Percentiles rank a stretch among this genome's conserved stretches.
Conservation (phyloP, 2,113 vertebrate species). For the Odocoileus virginianus region DNA sequence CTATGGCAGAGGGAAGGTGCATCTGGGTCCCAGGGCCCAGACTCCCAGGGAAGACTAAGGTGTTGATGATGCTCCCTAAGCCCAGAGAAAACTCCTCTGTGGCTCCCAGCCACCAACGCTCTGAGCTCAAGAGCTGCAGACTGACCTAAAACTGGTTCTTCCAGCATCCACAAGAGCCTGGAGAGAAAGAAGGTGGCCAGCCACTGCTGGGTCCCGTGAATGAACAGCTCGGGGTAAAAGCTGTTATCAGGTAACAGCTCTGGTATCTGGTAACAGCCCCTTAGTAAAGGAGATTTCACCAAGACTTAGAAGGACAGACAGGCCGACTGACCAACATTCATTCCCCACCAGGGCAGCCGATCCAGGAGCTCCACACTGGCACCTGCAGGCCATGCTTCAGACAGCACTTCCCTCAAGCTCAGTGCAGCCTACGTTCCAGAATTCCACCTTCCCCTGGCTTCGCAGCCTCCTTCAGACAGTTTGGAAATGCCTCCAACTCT, state of each 20-base stretch:
- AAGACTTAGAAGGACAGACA: neutral
- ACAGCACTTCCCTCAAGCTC: neutral
- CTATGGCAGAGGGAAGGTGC: neutral
- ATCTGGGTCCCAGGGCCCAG: neutral
- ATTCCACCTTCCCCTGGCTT: neutral
- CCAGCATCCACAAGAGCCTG: neutral
- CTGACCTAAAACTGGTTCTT: neutral
- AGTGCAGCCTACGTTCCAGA: rapidly evolving
- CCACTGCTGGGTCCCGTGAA: neutral
- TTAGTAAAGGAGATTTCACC: neutral
- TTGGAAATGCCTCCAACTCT: neutral
- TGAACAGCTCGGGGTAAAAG: neutral
- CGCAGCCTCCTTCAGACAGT: neutral
- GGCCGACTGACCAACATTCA: neutral
- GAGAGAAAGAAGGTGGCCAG: neutral
- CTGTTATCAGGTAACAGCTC: neutral
- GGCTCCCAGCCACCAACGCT: neutral
- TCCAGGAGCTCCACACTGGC: neutral
- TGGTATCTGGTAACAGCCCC: neutral
- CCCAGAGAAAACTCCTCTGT: neutral
- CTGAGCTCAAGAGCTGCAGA: neutral
- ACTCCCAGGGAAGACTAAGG: neutral
- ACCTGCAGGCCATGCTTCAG: neutral
- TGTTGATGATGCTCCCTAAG: neutral
- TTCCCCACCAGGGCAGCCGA: neutral